Evolutionary conservation across 2,888 invertebrate genomes (phyloP).

Genomic region (Caenorhabditis sp.): DNA sequence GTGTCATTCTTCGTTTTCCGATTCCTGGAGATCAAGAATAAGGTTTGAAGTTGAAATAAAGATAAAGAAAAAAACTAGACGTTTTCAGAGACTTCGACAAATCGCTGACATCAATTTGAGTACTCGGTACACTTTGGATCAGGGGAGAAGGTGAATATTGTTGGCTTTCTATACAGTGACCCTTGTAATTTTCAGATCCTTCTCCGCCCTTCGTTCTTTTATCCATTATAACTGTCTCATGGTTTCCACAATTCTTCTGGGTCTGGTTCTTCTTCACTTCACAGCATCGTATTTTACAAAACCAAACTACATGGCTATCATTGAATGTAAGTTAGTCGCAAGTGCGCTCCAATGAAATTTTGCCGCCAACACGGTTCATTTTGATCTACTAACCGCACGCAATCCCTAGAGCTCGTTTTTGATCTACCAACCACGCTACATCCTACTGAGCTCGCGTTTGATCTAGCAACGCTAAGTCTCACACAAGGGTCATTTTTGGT

Average conservation of each 20-base stretch:
- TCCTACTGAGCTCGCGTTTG: too few species aligned
- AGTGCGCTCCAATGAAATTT: too few species aligned
- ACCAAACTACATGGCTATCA: constrained; percentile 40
- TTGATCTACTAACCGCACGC: too few species aligned
- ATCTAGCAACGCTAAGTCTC: too few species aligned
- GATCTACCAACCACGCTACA: too few species aligned
- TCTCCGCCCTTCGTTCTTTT: constrained; percentile 33
- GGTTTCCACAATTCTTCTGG: constrained; percentile 13
- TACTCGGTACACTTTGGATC: constrained; percentile 43
- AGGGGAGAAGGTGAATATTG: constrained; percentile 17
- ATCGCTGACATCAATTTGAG: constrained; percentile 44
- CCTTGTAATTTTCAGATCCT: constrained; percentile 31
- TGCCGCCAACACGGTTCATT: too few species aligned
- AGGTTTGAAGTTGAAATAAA: too few species aligned
- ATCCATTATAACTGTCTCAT: constrained; percentile 38
- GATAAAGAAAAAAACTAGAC: not conserved
- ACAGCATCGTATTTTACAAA: constrained; percentile 12
- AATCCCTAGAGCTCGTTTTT: too few species aligned
- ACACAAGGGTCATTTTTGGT: too few species aligned
- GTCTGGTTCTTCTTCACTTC: constrained; percentile 1
- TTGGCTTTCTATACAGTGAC: too few species aligned
- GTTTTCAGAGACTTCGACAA: constrained; percentile 38
- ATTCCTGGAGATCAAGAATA: constrained; percentile 17
- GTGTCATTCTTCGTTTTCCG: constrained; percentile 27
- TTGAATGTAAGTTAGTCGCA: constrained; percentile 23